A percentile compares a stretch with the other conserved stretches of the same genome.
Conservation (phyloP, 2,888 invertebrate genomes). For the Syrista parreyssii region DNA sequence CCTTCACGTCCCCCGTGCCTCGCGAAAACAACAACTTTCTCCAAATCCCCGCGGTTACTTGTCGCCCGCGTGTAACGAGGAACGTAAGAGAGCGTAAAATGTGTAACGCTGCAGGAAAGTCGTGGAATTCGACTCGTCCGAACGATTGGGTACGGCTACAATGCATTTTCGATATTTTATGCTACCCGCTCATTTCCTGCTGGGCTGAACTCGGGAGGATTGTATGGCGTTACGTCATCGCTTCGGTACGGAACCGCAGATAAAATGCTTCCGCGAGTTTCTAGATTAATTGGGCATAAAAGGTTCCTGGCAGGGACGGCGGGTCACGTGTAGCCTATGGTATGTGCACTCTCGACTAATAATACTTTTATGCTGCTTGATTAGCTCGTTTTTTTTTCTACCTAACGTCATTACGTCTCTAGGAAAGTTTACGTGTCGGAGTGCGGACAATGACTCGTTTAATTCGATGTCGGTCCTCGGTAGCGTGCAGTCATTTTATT, state of each 20-base stretch:
- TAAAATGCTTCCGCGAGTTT: neutral
- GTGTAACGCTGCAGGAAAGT: neutral
- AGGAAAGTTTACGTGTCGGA: neutral
- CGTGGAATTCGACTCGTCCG: neutral
- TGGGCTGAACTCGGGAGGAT: neutral
- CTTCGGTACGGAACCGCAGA: neutral
- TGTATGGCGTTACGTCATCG: neutral
- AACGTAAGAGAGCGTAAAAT: slow-evolving; percentile 1
- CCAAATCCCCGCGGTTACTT: slow-evolving; percentile 35
- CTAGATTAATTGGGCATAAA: neutral
- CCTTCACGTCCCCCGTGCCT: slow-evolving; percentile 17
- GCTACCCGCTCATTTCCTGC: neutral
- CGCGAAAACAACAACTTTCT: slow-evolving; percentile 50
- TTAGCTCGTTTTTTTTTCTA: neutral
- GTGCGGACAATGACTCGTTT: neutral
- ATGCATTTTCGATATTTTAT: neutral
- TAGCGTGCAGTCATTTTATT: neutral
- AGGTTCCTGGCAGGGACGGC: neutral
- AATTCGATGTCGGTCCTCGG: neutral
- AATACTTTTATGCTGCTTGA: neutral
- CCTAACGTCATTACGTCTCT: neutral
- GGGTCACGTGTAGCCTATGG: neutral
- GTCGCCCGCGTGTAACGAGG: slow-evolving; percentile 11
- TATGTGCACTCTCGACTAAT: neutral
- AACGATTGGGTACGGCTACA: neutral